Base-by-base conservation (phyloP, 1,140 invertebrate genomes). In the Nylanderia fulva region DNA sequence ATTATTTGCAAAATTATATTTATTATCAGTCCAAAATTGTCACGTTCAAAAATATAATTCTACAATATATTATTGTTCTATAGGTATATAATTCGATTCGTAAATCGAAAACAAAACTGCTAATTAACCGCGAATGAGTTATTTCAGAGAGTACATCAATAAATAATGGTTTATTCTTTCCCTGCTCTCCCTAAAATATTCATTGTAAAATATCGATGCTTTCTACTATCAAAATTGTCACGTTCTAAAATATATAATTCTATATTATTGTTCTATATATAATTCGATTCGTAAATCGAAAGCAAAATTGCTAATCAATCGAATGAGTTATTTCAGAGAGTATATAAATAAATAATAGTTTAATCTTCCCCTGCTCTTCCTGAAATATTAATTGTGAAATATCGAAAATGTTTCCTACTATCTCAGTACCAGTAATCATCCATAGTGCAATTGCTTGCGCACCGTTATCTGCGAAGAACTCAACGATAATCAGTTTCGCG, bases 401-500 rank as follows among this genome's bases (percentile, higher is more conserved):
- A 27, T 42, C 36, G 33, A n/a, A n/a, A n/a, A 42, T 52, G 7
- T 42, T 69, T 80, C 36, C 45, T 69, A 69, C 18, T 58, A 71
- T 21, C 42, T 80, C 39, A 42, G n/a, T 39, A 60, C 24, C 64
- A 48, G 52, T 36, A 27, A 56, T 48, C 45, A 54, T 64, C 27
- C 45, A 13, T 33, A 24, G 36, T 60, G 36, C 9, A 72, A 72
- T 82, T 72, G 52, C 66, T 68, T 72, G 36, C 66, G 29, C 77
- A 71, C 66, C 36, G 66, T 82, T 82, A 82, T 21, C 36, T n/a
- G 64, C 52, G 52, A 71, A 33, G 64, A 80, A 24, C 52, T 61
- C 77, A 39, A 72, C 39, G 66, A 72, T 82, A 82, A 82, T 82
- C 66, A 82, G 66, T 82, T 82, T 82, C 77, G 52, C 77, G 77